Evolutionary conservation across 2,797 vertebrate genomes (phyloP), one percentile per base, ranked within the genome.

Genomic region (Tamandua tetradactyla): DNA sequence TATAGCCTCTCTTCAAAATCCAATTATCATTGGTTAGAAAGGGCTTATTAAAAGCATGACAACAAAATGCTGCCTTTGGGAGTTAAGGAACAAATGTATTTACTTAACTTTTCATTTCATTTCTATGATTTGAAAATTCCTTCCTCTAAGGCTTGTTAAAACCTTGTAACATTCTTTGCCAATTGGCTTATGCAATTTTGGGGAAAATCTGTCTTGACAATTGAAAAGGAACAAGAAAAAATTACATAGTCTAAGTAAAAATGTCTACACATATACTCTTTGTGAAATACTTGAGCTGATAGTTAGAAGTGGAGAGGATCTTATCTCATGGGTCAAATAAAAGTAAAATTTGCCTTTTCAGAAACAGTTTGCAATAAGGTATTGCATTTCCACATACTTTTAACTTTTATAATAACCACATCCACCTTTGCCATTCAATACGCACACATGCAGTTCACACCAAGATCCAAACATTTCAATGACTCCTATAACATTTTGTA

Each of bases 291-390:
- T 74, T 87, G 17, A 72, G 32, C 20, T 59, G 25, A 59, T 61
- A 66, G 57, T 79, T 42, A 3, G 25, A 37, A 62, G 11, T 32
- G 11, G 32, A 37, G 23, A 82, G 6, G 15, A 85, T 35, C 49
- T 25, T 49, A 64, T 59, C 25, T 82, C 52, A 55, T 27, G 10
- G 83, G 84, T 35, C 66, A 62, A 86, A 66, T 35, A 66, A 80
- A 79, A 88, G 37, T 85, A 44, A 74, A 84, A 52, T 57, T 68
- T 80, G 18, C 80, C 80, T 52, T 69, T 80, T 94, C 52, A 85
- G 37, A 42, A 76, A 69, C 78, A 55, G 61, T 57, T 66, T 80
- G 90, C 11, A 75, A 7, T 30, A 40, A 42, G 11, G 47, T 9
- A 64, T 47, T n/a, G 23, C 68, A 71, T 71, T 71, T 71, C 42